These are phyloP conservation scores for Orthosia cruda DNA, from an alignment of 2,888 invertebrate species.

Conservation along the genomic window DNA sequence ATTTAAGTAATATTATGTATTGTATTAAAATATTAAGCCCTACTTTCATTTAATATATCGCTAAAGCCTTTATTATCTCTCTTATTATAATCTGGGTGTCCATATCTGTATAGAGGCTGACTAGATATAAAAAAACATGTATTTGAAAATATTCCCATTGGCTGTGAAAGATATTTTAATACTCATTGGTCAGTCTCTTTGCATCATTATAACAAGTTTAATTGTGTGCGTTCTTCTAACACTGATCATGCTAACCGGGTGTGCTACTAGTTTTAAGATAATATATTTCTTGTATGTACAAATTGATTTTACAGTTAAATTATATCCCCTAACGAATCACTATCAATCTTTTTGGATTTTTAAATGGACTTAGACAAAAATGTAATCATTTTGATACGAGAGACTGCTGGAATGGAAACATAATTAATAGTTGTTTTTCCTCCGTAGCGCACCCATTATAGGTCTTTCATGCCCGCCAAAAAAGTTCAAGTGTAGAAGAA, in stretches of 20 bases:
- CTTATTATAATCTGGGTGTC: slow-evolving; percentile 62
- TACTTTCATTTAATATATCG: slow-evolving; percentile 72
- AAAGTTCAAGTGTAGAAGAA: slow-evolving; percentile 90
- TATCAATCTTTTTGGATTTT: background rate
- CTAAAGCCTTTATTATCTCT: slow-evolving; percentile 61
- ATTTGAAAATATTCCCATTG: slow-evolving; percentile 50
- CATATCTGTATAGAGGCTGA: slow-evolving; percentile 58
- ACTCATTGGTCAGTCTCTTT: slow-evolving; percentile 58
- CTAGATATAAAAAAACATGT: slow-evolving; percentile 44
- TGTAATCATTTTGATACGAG: background rate
- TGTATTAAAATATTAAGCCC: slow-evolving; percentile 71
- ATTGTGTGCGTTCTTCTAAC: slow-evolving; percentile 72
- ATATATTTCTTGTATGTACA: slow-evolving; percentile 1
- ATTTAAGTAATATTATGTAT: slow-evolving; percentile 81
- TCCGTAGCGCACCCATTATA: slow-evolving; percentile 90
- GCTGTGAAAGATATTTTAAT: slow-evolving; percentile 64
- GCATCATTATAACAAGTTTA: slow-evolving; percentile 55
- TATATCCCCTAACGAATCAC: background rate
- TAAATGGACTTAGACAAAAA: background rate
- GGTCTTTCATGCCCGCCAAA: slow-evolving; percentile 86
- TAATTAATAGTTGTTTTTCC: slow-evolving; percentile 75
- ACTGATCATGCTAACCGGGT: slow-evolving; percentile 80
- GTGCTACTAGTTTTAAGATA: slow-evolving; percentile 77
- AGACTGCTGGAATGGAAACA: slow-evolving; percentile 24
- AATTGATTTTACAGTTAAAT: slow-evolving; percentile 9